Evolutionary conservation across 1,140 invertebrate genomes (phyloP).

Genomic region (Glomeris maerens): DNA sequence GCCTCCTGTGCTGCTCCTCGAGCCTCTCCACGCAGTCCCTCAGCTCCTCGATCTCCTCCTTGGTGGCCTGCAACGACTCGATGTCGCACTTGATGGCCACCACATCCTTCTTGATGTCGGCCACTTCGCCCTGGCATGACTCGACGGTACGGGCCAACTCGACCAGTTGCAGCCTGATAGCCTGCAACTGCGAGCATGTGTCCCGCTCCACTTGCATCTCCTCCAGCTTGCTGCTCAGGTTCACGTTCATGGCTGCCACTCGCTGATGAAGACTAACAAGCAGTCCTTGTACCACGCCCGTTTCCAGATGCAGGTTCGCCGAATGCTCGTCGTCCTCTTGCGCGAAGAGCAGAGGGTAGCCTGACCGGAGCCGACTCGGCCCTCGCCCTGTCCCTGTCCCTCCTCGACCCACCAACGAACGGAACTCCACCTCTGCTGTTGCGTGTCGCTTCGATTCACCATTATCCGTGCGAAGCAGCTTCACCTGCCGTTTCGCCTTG

Average conservation of each 20-base stretch:
- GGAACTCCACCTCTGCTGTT: conserved; percentile 2
- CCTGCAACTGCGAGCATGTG: conserved; percentile 13
- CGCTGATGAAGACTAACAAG: conserved; percentile 66
- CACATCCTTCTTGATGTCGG: conserved; percentile 79
- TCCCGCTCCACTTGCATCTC: conserved; percentile 65
- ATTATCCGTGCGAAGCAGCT: conserved; percentile 1
- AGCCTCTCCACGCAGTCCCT: conserved; percentile 75
- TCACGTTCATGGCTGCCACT: conserved; percentile 90
- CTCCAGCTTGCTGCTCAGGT: conserved; percentile 77
- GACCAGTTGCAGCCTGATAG: conserved; percentile 60
- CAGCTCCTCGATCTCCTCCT: conserved; percentile 83
- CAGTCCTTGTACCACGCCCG: conserved; percentile 8
- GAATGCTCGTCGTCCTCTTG: no score
- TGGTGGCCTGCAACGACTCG: conserved; percentile 80
- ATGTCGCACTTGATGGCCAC: conserved; percentile 83
- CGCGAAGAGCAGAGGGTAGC: no score
- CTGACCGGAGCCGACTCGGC: not conserved
- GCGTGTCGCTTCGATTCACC: not conserved
- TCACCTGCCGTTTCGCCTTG: conserved; percentile 15
- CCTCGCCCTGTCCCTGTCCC: conserved; percentile 4
- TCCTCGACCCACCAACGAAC: conserved; percentile 1
- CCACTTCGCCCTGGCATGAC: conserved; percentile 81
- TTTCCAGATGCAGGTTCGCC: conserved; percentile 3
- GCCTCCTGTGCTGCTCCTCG: conserved; percentile 69
- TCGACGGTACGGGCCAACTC: conserved; percentile 83